phyloP scores from a whole-genome alignment of 2,888 invertebrate species.

The Shargacucullia verbasci region DNA sequence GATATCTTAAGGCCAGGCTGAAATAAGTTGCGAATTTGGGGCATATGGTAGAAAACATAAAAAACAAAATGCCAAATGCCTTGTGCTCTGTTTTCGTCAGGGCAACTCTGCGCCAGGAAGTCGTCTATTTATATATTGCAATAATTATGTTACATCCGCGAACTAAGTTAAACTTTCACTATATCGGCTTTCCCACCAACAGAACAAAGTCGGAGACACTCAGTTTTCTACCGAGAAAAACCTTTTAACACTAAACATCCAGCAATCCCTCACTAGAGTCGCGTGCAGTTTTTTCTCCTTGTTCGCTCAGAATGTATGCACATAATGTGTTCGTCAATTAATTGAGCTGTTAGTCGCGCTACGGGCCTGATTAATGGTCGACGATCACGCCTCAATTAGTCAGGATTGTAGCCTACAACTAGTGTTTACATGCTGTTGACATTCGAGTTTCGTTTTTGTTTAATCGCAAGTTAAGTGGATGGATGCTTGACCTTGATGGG shows the following conservation, averaged over 20 bases:
- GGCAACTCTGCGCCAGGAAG: too few species aligned
- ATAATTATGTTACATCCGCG: too few species aligned
- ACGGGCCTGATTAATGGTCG: slow-evolving; percentile 58
- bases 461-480: too few species aligned
- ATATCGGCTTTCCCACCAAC: neutral
- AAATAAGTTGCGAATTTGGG: too few species aligned
- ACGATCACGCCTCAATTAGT: slow-evolving; percentile 61
- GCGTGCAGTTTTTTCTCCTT: slow-evolving; percentile 33
- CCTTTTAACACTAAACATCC: slow-evolving; percentile 12
- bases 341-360: slow-evolving; percentile 67
- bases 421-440: slow-evolving; percentile 56
- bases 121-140: too few species aligned
- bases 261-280: slow-evolving; percentile 17
- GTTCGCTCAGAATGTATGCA: slow-evolving; percentile 53
- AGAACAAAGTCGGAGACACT: neutral
- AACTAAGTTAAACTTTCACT: slow-evolving; percentile 23
- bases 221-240: slow-evolving; percentile 8
- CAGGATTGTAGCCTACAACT: slow-evolving; percentile 33
- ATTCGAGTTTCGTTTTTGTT: slow-evolving; percentile 57
- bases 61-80: too few species aligned
- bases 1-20: too few species aligned
- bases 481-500: too few species aligned
- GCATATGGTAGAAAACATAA: too few species aligned
- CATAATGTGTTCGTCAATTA: slow-evolving; percentile 64
- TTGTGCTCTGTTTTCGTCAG: too few species aligned